Evolutionary conservation across 2,113 vertebrate genomes (phyloP), one percentile per base, ranked within the genome.

Genomic region (Periophthalmus modestus): DNA sequence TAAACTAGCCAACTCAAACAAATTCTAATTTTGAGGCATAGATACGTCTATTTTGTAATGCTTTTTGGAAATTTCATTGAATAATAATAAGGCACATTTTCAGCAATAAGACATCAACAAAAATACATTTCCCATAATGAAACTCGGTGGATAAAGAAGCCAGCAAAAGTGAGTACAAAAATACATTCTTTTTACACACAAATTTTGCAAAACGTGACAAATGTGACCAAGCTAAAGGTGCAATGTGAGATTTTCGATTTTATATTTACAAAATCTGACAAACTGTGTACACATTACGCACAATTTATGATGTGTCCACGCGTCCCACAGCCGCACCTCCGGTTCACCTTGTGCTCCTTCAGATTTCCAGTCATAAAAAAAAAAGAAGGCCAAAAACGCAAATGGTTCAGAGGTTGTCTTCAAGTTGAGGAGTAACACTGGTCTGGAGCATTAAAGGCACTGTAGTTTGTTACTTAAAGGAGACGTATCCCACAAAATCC

Each of bases 141-240:
- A 75, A 65, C 77, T 71, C 63, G 71, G 78, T 77, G 74, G 80
- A 85, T 83, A 85, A 87, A 89, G 75, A 87, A 58, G 59, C 73
- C 75, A 74, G 87, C 87, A 43, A 55, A 15, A 71, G 69, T 79
- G 82, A 87, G 79, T 73, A 77, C 68, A 88, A 90, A 93, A 48
- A 24, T 69, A 87, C 87, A 91, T 89, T 69, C 84, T 74, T 89
- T 81, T 88, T 84, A 90, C 90, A 92, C 92, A 89, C 78, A 85
- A 87, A 79, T 71, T 66, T 72, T 90, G 88, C 89, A 92, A 93
- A 89, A 73, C 55, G 93, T 94, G 95, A 90, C 82, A 85, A 82
- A 83, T 84, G 83, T 75, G 46, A 87, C 77, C 93, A 93, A 79
- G 84, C 91, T 93, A 93, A 90, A 89, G 86, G 94, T 96, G 95